Percentiles rank a stretch among this genome's conserved stretches.
Evolutionary conservation across 2,113 vertebrate genomes (phyloP).

Genomic region (Cryptotis parvus): DNA sequence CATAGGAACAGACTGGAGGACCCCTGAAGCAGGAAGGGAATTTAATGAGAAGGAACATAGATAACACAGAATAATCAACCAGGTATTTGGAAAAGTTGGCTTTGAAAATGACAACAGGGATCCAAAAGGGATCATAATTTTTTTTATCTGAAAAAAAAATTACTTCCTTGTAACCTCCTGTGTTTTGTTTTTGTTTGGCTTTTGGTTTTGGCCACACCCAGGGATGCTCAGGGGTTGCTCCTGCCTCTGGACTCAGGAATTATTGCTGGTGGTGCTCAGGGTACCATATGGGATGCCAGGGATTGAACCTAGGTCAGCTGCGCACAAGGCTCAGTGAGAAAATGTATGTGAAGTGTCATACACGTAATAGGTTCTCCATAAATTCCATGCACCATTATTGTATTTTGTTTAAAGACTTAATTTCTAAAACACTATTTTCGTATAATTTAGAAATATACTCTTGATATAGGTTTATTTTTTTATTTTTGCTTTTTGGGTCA

Average conservation of each 20-base stretch:
- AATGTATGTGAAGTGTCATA: constrained; percentile 26
- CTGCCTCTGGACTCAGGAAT: too few relatives aligned
- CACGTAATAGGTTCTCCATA: constrained; percentile 13
- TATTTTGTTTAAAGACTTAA: background rate
- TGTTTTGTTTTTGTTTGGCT: background rate
- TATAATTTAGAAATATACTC: background rate
- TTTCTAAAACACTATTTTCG: too few relatives aligned
- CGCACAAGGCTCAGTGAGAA: background rate
- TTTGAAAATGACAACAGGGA: constrained; percentile 27
- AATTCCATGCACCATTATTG: background rate
- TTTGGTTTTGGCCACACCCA: too few relatives aligned
- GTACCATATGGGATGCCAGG: too few relatives aligned
- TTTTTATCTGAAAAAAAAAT: constrained; percentile 25
- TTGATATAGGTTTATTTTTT: background rate
- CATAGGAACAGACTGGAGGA: background rate
- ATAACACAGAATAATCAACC: constrained; percentile 4
- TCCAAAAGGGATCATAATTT: constrained; percentile 31
- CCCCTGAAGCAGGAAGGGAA: constrained; percentile 33
- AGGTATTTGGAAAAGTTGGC: constrained; percentile 31
- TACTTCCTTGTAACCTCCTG: background rate
- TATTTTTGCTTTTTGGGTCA: too few relatives aligned
- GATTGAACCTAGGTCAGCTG: too few relatives aligned
- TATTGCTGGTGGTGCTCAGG: too few relatives aligned
- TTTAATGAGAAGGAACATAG: constrained; percentile 51
- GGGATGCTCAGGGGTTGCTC: too few relatives aligned